Evolutionary conservation across 1,140 invertebrate genomes (phyloP).

Genomic region (Helicorthomorpha holstii): DNA sequence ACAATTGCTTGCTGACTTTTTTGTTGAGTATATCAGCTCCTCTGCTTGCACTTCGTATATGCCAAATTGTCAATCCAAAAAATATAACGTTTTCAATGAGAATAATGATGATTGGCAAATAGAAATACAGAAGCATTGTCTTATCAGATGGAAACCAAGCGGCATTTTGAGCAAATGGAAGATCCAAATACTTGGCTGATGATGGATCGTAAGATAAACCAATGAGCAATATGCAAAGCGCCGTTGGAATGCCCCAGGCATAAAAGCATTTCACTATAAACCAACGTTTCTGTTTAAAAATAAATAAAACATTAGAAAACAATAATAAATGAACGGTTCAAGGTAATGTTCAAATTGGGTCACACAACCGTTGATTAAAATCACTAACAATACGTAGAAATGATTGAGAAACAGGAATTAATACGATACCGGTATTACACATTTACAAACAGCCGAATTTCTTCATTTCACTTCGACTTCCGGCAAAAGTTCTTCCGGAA

Average conservation of each 20-base stretch:
- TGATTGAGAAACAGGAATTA: too few relatives aligned
- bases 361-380: too few relatives aligned
- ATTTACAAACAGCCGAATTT: too few relatives aligned
- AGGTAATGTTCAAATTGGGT: too few relatives aligned
- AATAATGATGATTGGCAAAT: constrained; percentile 23
- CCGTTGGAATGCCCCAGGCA: constrained; percentile 21
- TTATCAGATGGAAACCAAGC: constrained; percentile 25
- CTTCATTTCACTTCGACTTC: too few relatives aligned
- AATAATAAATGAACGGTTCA: too few relatives aligned
- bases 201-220: constrained; percentile 14
- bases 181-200: constrained; percentile 14
- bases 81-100: constrained; percentile 22
- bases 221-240: constrained; percentile 17
- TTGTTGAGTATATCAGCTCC: constrained; percentile 2
- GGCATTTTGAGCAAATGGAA: constrained; percentile 12
- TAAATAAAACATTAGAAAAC: too few relatives aligned
- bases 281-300: background rate
- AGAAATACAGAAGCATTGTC: constrained; percentile 24
- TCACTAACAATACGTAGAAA: too few relatives aligned
- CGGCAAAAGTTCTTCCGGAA: too few relatives aligned
- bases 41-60: constrained; percentile 14
- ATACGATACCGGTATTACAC: too few relatives aligned
- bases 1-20: constrained; percentile 5
- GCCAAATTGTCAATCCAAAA: constrained; percentile 23
- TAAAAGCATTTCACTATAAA: constrained; percentile 16